Base-by-base conservation (phyloP, 2,113 vertebrate species). In the Lepisosteus oculatus region DNA sequence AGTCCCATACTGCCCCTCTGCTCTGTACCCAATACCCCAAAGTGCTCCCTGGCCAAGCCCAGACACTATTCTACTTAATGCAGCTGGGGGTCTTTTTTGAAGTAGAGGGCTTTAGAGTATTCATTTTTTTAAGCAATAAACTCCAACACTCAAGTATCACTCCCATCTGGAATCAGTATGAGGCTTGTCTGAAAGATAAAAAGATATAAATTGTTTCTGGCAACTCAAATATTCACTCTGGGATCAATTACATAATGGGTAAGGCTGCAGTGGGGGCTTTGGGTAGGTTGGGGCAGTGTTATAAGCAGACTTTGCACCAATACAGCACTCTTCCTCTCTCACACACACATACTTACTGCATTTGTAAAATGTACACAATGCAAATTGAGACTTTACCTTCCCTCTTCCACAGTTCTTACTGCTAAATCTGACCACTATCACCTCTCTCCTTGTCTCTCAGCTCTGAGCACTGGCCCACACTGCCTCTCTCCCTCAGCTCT, bases 191-290 rank as follows among this genome's bases (percentile, higher is more conserved):
- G 73, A 84, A 86, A 91, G 88, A 90, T 90, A 89, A 85, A 92
- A 89, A 77, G 85, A 87, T 90, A 90, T 85, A 83, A 88, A 87
- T 87, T 68, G 87, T 87, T 88, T 72, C 87, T 89, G 89, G 88
- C 87, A 90, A 89, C 79, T 81, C 80, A 61, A 84, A 84, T 84
- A 85, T 90, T 84, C 89, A 85, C 84, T 83, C 89, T 92, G 90
- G 90, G 85, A 92, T 89, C 89, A 90, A 90, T 92, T 92, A 90
- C 80, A 82, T 70, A 78, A 81, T 88, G 79, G 85, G 89, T 80
- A 79, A 85, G 83, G 78, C 79, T 79, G 72, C 67, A 81, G 81
- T 56, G 54, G 75, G 79, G 73, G 61, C 41, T 8, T 67, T 56
- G 56, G 47, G 61, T 55, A 43, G 57, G 12, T 42, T 9, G 61